phyloP scores from a whole-genome alignment of 2,888 invertebrate species.

The Auanema freiburgensis region DNA sequence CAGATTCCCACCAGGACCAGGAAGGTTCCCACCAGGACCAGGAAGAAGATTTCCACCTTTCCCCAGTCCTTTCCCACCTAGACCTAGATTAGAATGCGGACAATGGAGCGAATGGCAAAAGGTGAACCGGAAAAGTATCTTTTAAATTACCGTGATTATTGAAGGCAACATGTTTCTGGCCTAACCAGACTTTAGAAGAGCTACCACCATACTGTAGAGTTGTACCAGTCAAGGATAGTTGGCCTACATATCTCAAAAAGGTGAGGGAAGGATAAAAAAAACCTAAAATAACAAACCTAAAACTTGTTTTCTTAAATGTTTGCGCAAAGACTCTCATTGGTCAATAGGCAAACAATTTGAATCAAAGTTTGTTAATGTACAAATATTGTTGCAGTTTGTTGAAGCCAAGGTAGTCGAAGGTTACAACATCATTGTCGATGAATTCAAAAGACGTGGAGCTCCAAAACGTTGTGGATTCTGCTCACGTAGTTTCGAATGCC shows the following conservation, averaged over 20 bases:
- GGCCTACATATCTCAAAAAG: constrained; percentile 25
- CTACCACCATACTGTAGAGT: constrained; percentile 14
- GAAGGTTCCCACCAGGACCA: constrained; percentile 8
- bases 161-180: constrained; percentile 24
- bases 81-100: constrained; percentile 10
- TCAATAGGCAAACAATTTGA: neutral
- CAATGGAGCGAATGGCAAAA: constrained; percentile 18
- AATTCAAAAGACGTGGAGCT: constrained; percentile 18
- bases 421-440: constrained; percentile 16
- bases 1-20: constrained; percentile 1
- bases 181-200: constrained; percentile 8
- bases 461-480: constrained; percentile 24
- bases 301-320: constrained; percentile 2
- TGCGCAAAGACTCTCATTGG: neutral
- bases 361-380: constrained; percentile 1
- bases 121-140: neutral
- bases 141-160: neutral
- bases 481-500: constrained; percentile 16
- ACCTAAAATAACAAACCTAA: neutral
- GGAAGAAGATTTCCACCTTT: constrained; percentile 1
- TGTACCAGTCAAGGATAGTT: constrained; percentile 13
- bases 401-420: constrained; percentile 17
- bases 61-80: constrained; percentile 1
- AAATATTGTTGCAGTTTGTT: constrained; percentile 17
- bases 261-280: neutral